Conservation (phyloP, 2,888 invertebrate genomes). For the Latheticus oryzae region DNA sequence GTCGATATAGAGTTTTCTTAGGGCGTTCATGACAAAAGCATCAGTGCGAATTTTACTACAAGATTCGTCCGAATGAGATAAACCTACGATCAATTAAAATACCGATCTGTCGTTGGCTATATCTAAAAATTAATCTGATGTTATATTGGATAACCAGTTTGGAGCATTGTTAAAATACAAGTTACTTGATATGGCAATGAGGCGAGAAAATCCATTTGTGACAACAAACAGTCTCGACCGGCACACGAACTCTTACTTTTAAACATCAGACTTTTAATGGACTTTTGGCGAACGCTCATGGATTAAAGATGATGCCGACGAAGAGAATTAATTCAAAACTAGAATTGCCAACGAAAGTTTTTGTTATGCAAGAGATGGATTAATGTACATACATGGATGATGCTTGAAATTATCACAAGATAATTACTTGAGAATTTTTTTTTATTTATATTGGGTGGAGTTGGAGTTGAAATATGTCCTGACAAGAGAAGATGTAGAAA, state of each 20-base stretch:
- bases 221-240: slow-evolving; percentile 28
- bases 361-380: too few relatives aligned
- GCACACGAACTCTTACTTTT: slow-evolving; percentile 34
- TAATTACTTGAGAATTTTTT: too few relatives aligned
- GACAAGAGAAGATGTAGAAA: too few relatives aligned
- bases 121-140: slow-evolving; percentile 35
- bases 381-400: too few relatives aligned
- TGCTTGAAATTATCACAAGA: too few relatives aligned
- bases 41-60: slow-evolving; percentile 18
- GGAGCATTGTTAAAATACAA: slow-evolving; percentile 38
- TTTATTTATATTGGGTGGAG: too few relatives aligned
- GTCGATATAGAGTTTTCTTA: slow-evolving; percentile 12
- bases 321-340: too few relatives aligned
- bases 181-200: slow-evolving; percentile 40
- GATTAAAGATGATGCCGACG: not conserved
- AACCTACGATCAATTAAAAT: slow-evolving; percentile 29
- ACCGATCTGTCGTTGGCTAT: slow-evolving; percentile 15
- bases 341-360: too few relatives aligned
- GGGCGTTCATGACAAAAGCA: slow-evolving; percentile 20
- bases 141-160: slow-evolving; percentile 40
- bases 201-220: slow-evolving; percentile 33
- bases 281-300: slow-evolving; percentile 3
- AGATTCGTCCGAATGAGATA: slow-evolving; percentile 15
- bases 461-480: too few relatives aligned
- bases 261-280: slow-evolving; percentile 9